Evolutionary conservation across 2,888 invertebrate species (phyloP).

Genomic region (Himalopsyche japonica): DNA sequence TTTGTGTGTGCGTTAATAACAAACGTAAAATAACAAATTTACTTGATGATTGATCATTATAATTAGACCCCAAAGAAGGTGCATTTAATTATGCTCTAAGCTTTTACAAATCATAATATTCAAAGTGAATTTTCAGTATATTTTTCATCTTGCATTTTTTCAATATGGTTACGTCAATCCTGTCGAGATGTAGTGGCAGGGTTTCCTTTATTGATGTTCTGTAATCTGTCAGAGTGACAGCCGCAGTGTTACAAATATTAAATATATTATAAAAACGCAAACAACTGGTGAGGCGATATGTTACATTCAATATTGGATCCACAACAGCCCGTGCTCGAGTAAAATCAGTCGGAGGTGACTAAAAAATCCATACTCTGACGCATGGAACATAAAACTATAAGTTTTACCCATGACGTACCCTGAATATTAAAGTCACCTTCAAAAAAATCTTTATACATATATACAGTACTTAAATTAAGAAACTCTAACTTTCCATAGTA

Average conservation of each 20-base stretch:
- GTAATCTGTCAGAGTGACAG: slow-evolving; percentile 24
- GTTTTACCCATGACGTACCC: too few relatives aligned
- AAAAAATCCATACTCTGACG: background rate
- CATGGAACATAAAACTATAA: background rate
- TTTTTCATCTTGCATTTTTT: background rate
- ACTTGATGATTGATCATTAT: background rate
- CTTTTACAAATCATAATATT: background rate
- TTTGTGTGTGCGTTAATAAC: too few relatives aligned
- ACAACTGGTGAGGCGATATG: slow-evolving; percentile 22
- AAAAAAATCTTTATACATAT: too few relatives aligned
- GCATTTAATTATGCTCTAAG: background rate
- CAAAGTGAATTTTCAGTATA: background rate
- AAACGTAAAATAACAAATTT: background rate
- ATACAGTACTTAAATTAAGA: too few relatives aligned
- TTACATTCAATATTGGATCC: slow-evolving; percentile 12
- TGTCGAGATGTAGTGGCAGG: background rate
- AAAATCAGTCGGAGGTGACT: background rate
- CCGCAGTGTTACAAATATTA: slow-evolving; percentile 28
- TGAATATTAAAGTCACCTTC: too few relatives aligned
- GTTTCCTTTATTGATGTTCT: slow-evolving; percentile 15
- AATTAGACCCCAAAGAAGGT: background rate
- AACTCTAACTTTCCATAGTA: too few relatives aligned
- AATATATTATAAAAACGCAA: slow-evolving; percentile 26
- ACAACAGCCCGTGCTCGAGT: background rate
- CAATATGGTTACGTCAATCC: background rate